phyloP scores from a whole-genome alignment of 2,888 invertebrate species.

The Lamellibrachia satsuma region DNA sequence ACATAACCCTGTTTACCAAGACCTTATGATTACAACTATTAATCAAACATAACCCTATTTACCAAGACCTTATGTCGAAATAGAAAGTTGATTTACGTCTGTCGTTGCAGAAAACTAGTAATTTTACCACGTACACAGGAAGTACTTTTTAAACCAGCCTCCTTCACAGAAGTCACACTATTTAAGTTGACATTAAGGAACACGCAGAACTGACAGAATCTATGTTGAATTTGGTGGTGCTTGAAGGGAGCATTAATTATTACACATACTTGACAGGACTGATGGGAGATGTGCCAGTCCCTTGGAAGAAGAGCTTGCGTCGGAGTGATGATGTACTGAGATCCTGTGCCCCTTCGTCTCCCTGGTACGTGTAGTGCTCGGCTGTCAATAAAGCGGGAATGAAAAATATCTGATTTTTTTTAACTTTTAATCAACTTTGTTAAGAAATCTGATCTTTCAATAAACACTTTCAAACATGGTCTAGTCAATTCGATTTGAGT shows the following conservation, averaged over 20 bases:
- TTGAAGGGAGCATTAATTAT: not conserved
- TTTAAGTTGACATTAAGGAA: not conserved
- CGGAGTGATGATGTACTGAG: conserved; percentile 58
- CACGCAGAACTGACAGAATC: not conserved
- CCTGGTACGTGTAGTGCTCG: conserved; percentile 26
- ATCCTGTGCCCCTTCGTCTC: conserved; percentile 47
- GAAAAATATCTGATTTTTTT: no score
- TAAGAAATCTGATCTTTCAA: no score
- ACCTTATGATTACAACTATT: no score
- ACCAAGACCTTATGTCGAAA: no score
- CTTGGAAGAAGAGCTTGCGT: conserved; percentile 59
- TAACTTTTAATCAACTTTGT: not conserved
- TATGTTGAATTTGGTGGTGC: not conserved
- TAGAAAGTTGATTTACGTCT: no score
- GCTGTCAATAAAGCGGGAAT: not conserved
- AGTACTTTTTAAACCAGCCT: not conserved
- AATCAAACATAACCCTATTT: no score
- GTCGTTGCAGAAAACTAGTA: no score
- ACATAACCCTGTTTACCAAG: no score
- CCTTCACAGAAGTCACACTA: not conserved
- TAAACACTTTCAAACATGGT: no score
- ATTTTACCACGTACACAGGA: no score
- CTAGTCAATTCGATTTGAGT: no score
- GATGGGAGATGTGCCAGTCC: conserved; percentile 50
- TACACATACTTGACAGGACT: conserved; percentile 41